phyloP scores from a whole-genome alignment of 2,888 invertebrate genomes.

The Nomada lathburiana region DNA sequence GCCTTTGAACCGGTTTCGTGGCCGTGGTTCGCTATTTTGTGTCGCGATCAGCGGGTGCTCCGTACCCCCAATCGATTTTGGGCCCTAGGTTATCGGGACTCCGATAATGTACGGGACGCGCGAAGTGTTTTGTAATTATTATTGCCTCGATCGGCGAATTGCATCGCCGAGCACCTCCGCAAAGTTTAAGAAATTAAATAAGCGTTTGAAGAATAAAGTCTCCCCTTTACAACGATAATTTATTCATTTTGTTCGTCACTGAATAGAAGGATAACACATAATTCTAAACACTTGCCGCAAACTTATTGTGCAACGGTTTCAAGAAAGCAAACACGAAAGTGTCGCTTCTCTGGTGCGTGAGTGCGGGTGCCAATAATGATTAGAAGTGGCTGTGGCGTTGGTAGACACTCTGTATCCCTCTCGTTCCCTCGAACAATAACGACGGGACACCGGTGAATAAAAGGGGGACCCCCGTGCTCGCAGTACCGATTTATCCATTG shows the following conservation, averaged over 20 bases:
- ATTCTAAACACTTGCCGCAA: too few relatives aligned
- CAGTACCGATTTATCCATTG: constrained; percentile 58
- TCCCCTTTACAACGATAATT: too few relatives aligned
- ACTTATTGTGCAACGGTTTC: not conserved
- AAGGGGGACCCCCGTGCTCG: constrained; percentile 18
- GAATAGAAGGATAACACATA: too few relatives aligned
- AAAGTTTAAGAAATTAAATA: too few relatives aligned
- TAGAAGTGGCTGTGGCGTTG: constrained; percentile 47
- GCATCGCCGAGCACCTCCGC: too few relatives aligned
- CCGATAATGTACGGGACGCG: not conserved
- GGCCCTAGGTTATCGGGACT: not conserved
- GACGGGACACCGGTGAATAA: constrained; percentile 39
- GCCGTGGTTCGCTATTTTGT: constrained; percentile 26
- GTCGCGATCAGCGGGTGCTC: not conserved
- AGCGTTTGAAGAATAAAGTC: too few relatives aligned
- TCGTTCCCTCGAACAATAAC: constrained; percentile 47
- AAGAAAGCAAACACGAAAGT: constrained; percentile 35
- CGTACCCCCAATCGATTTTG: not conserved
- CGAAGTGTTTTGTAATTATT: not conserved
- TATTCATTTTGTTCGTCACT: too few relatives aligned
- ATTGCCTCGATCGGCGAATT: too few relatives aligned
- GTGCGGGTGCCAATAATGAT: constrained; percentile 60
- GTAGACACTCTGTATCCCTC: not conserved
- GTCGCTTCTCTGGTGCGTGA: constrained; percentile 31
- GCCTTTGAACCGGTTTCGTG: constrained; percentile 10